Conservation (phyloP, 2,888 invertebrate species). For the Diloba caeruleocephala region DNA sequence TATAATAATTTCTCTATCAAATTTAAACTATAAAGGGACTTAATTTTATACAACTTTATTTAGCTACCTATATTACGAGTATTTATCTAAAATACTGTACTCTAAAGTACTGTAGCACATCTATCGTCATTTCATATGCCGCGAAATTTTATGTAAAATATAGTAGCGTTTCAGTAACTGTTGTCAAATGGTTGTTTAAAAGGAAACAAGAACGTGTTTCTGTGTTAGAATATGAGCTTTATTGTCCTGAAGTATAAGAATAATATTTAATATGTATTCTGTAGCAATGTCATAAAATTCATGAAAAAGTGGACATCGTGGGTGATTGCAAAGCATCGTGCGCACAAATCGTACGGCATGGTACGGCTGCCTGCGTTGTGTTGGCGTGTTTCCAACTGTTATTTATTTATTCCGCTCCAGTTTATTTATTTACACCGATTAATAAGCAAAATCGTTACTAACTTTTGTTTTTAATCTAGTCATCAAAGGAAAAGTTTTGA, state of each 20-base stretch:
- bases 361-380: slow-evolving; percentile 50
- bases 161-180: slow-evolving; percentile 25
- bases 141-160: slow-evolving; percentile 29
- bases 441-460: slow-evolving; percentile 55
- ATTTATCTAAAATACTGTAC: slow-evolving; percentile 7
- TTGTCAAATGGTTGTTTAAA: slow-evolving; percentile 22
- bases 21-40: slow-evolving; percentile 14
- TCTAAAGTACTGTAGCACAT: slow-evolving; percentile 34
- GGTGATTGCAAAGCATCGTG: slow-evolving; percentile 61
- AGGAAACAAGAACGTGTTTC: background rate
- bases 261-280: slow-evolving; percentile 8
- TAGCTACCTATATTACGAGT: background rate
- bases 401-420: slow-evolving; percentile 73
- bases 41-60: slow-evolving; percentile 16
- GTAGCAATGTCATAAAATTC: slow-evolving; percentile 47
- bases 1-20: slow-evolving; percentile 9
- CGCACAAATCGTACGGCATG: slow-evolving; percentile 56
- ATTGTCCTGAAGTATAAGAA: slow-evolving; percentile 4
- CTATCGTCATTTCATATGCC: slow-evolving; percentile 38
- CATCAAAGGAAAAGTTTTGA: slow-evolving; percentile 52
- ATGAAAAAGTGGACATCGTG: slow-evolving; percentile 54
- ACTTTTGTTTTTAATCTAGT: slow-evolving; percentile 57
- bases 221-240: slow-evolving; percentile 23
- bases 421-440: slow-evolving; percentile 76
- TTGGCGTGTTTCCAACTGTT: slow-evolving; percentile 71